Evolutionary conservation across 1,140 invertebrate species (phyloP), one percentile per base, ranked within the genome.

Genomic region (Orius laevigatus): DNA sequence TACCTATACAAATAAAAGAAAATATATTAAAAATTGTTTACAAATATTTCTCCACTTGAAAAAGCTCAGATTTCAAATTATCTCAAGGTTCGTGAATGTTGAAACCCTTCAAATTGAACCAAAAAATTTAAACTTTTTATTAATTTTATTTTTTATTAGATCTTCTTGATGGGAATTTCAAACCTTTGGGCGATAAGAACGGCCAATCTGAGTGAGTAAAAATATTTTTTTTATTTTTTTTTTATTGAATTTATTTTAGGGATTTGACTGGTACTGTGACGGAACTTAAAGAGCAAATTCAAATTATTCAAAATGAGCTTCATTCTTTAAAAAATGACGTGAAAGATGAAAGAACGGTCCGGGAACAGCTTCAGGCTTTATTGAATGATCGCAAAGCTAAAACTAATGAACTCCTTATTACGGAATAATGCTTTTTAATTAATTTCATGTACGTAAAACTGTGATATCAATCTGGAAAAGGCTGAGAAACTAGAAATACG

Each of bases 181-280:
- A 42, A 31, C 36, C 18, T 48, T 39, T 48, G 4, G 11, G 16
- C 14, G 36, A 38, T n/a, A 18, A 16, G 18, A 38, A 19, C 11
- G 15, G 5, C 11, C 20, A 9, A 46, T n/a, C 12, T 31, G 11
- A 14, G 10, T 31, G 6, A 11, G 14, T 46, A 46, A 46, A 15
- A 43, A 15, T 38, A 41, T 19, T 16, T 45, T 16, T 25, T 5
- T 41, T 38, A 40, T 46, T 49, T 34, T 60, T 15, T 52, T 39
- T 8, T 52, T 50, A 16, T 50, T 55, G 58, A 8, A 20, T 56
- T 12, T 50, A 57, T 63, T 49, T 19, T 59, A 81, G 78, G 63
- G 72, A 67, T 57, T 59, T 82, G 49, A 73, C 78, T 51, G 76
- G 81, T 59, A 78, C 76, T 20, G 78, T 83, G 53, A 78, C 78